phyloP scores from a whole-genome alignment of 2,888 invertebrate genomes.

The Polydrusus tereticollis region DNA sequence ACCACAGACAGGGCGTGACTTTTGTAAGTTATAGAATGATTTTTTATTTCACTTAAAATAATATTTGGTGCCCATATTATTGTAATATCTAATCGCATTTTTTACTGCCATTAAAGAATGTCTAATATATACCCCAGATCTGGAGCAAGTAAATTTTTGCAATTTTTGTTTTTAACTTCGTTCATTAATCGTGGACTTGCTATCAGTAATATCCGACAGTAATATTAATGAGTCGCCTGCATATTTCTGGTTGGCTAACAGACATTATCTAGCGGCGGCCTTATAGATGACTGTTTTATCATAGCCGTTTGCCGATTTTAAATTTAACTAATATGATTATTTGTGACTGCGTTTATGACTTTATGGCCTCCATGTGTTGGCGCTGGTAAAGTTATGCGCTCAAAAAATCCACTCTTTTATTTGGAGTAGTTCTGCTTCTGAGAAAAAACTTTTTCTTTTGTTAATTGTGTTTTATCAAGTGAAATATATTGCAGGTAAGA shows the following conservation, averaged over 20 bases:
- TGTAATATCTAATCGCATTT: too few species aligned
- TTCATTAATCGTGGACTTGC: conserved; percentile 46
- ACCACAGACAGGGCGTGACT: too few species aligned
- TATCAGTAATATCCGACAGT: conserved; percentile 45
- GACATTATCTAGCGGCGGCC: conserved; percentile 30
- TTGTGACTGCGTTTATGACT: not conserved
- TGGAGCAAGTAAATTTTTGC: conserved; percentile 38
- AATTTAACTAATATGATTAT: not conserved
- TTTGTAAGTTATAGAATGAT: too few species aligned
- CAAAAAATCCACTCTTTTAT: too few species aligned
- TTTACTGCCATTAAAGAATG: not conserved
- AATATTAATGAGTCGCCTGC: conserved; percentile 43
- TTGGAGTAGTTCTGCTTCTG: too few species aligned
- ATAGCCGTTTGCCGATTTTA: conserved; percentile 9
- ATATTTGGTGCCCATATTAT: too few species aligned
- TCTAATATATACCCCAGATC: conserved; percentile 23
- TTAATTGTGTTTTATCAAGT: too few species aligned
- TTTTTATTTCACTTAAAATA: too few species aligned
- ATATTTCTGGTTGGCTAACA: conserved; percentile 42
- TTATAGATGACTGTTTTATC: conserved; percentile 43
- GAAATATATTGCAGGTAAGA: too few species aligned
- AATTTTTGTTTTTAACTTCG: conserved; percentile 44
- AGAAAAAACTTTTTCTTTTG: too few species aligned
- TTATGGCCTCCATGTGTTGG: too few species aligned
- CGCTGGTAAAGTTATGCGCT: not conserved